Conservation (phyloP, 2,113 vertebrate species). For the Varanus salvator region DNA sequence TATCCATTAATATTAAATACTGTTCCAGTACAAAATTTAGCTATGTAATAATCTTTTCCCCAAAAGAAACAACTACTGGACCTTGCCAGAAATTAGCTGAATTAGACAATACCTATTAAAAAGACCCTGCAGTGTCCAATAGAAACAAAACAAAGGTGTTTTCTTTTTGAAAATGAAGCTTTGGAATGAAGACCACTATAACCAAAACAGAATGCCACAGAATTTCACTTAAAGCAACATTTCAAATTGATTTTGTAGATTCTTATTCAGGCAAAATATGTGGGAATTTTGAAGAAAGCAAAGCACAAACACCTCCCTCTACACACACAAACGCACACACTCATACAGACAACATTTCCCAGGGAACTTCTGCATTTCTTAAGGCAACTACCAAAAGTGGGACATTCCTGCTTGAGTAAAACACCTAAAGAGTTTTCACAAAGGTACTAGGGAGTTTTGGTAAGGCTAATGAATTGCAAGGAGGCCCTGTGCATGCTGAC, state of each 20-base stretch:
- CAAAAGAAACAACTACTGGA: no score
- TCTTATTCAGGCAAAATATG: background rate
- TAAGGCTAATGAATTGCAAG: background rate
- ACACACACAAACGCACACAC: no score
- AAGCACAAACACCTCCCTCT: background rate
- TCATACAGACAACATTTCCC: no score
- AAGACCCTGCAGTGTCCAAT: no score
- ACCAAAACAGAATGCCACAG: background rate
- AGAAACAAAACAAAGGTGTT: background rate
- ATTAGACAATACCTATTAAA: no score
- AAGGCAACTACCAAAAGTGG: background rate
- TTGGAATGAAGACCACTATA: no score
- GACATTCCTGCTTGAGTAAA: background rate
- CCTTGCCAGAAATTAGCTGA: no score
- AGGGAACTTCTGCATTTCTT: background rate
- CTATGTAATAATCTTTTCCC: no score
- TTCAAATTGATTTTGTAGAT: background rate
- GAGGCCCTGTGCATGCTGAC: background rate
- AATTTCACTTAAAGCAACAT: background rate
- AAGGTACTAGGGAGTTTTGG: background rate
- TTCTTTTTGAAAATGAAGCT: background rate
- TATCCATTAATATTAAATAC: no score
- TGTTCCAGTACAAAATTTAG: no score
- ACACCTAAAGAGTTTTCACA: background rate
- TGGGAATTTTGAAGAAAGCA: background rate